phyloP scores from a whole-genome alignment of 2,113 vertebrate species.

The Pseudopipra pipra region DNA sequence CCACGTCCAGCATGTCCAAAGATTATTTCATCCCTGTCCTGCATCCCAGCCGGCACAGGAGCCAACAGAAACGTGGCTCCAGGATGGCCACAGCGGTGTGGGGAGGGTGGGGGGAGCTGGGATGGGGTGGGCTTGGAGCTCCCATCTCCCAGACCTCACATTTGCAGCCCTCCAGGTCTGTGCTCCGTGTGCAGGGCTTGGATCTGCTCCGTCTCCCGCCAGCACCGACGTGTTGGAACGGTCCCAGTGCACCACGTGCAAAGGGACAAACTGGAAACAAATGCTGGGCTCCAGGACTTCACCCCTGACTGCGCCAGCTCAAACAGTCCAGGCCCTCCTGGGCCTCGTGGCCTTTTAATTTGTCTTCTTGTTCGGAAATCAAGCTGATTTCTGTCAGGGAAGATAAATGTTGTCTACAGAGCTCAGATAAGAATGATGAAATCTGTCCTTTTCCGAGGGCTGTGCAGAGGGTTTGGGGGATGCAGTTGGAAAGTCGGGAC shows the following conservation, averaged over 20 bases:
- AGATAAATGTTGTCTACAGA: not conserved
- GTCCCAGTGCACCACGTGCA: not conserved
- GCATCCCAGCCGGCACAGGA: not conserved
- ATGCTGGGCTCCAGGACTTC: not conserved
- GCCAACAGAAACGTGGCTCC: not conserved
- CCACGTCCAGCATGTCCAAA: not conserved
- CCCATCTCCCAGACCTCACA: not conserved
- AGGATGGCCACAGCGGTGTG: not conserved
- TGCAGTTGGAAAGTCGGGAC: not conserved
- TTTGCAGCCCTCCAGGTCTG: not conserved
- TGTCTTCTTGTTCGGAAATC: not conserved
- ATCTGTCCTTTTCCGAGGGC: not conserved
- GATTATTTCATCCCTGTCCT: slow-evolving; percentile 9
- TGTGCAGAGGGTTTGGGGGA: not conserved
- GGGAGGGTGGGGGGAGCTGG: not conserved
- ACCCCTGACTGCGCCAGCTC: not conserved
- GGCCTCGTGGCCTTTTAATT: not conserved
- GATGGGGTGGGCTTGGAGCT: not conserved
- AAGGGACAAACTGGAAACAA: not conserved
- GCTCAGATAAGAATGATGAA: not conserved
- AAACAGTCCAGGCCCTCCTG: not conserved
- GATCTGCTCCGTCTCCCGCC: fast-evolving
- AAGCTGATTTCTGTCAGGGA: slow-evolving; percentile 14
- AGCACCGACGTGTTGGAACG: fast-evolving
- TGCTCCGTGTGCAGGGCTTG: fast-evolving